Evolutionary conservation across 2,797 vertebrate species (phyloP), one percentile per base, ranked within the genome.

Genomic region (Hemitrygon akajei): DNA sequence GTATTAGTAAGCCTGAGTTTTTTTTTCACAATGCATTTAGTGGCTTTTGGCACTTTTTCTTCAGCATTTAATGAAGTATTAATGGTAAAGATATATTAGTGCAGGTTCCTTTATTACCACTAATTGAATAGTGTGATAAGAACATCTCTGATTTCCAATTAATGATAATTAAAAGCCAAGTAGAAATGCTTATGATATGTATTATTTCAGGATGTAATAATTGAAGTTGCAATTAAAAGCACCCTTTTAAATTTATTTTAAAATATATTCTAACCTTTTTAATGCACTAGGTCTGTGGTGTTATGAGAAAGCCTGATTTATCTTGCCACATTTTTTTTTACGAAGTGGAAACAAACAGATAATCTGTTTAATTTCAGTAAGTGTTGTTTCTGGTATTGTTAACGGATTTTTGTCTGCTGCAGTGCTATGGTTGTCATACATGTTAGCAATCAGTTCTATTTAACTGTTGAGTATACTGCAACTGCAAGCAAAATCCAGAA

Each of bases 331-430:
- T 96, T 96, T 96, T 95, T 96, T 96, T 95, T 91, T 96, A 47
- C 47, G 98, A 97, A 96, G 96, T 97, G 97, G 97, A 97, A 97
- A 97, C 96, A 97, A 97, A 96, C 96, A 95, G 80, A 96, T 95
- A 94, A 96, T 97, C 96, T 96, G 96, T 96, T 97, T 98, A 97
- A 97, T 97, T 97, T 97, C 98, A 98, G 97, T 98, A 98, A 98
- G 97, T 98, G 97, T 98, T 97, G 97, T 98, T 98, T 98, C 97
- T 98, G 97, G 97, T 96, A 95, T 93, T 97, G 96, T 94, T 96
- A 95, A 95, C 94, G 95, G 96, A 96, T 95, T 97, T 95, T 97
- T 47, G 95, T 95, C 96, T 94, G 95, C 94, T 95, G 94, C 91
- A 91, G 58, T 94, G 94, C 0, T 93, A 76, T 47, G 47, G 95